These are phyloP conservation scores for Halesus radiatus DNA, from an alignment of 1,140 invertebrate species.

Conservation along the genomic window DNA sequence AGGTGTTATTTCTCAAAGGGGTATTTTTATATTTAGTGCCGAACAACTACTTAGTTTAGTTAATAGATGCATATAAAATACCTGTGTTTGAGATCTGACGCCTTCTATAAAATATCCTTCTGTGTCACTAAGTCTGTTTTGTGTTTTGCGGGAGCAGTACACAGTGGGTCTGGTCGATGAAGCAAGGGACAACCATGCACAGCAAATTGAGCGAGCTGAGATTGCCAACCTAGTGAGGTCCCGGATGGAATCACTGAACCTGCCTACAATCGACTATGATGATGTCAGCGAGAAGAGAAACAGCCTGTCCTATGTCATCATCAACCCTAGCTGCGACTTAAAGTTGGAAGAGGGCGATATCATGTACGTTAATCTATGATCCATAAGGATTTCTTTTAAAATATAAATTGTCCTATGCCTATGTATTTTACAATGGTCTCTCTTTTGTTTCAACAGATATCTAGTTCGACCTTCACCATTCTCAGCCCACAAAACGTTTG, in stretches of 20 bases:
- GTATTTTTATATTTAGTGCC: no score
- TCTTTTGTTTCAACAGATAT: slow-evolving; percentile 72
- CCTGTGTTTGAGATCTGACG: no score
- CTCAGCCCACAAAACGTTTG: slow-evolving; percentile 94
- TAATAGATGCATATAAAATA: no score
- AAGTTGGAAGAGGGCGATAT: slow-evolving; percentile 97
- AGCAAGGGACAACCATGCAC: slow-evolving; percentile 86
- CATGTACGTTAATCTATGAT: slow-evolving; percentile 77
- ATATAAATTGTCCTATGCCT: no score
- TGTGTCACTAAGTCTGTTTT: not conserved
- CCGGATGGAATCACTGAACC: slow-evolving; percentile 92
- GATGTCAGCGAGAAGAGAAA: slow-evolving; percentile 93
- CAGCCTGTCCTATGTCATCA: slow-evolving; percentile 96
- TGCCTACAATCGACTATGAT: slow-evolving; percentile 92
- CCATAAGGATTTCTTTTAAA: no score
- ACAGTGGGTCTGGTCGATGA: slow-evolving; percentile 86
- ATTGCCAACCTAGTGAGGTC: slow-evolving; percentile 94
- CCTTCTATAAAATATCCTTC: no score
- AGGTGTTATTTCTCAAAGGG: no score
- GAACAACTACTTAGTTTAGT: no score
- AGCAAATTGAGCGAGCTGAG: slow-evolving; percentile 94
- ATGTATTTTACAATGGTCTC: not conserved
- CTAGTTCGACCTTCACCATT: slow-evolving; percentile 91
- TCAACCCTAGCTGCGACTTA: slow-evolving; percentile 97
- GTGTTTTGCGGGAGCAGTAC: slow-evolving; percentile 72